Base-by-base conservation (phyloP, 2,113 vertebrate genomes). In the Gasterosteus aculeatus region DNA sequence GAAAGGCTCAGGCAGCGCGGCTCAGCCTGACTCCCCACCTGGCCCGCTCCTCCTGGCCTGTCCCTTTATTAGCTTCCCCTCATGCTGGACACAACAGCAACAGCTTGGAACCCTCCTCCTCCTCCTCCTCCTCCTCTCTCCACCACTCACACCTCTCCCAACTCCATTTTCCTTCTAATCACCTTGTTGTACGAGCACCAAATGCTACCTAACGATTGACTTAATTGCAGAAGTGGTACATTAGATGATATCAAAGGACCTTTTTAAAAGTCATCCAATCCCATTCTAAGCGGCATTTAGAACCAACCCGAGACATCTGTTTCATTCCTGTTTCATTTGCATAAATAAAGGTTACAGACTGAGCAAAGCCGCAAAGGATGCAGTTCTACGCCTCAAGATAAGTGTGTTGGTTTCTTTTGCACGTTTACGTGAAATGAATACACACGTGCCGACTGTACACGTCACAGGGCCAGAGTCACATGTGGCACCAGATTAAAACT, bases 151-250 rank as follows among this genome's bases (percentile, higher is more conserved):
- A 87, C 85, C 80, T 89, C 81, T 89, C 82, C 81, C 85, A 82
- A 71, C 82, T 83, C 80, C 63, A 87, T 87, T 92, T 93, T 86
- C 69, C 85, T 82, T 81, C 90, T 94, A 92, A 94, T 94, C 88
- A 90, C 85, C 87, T 92, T 89, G 91, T 92, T 88, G 91, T 88
- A 90, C 74, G 81, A 88, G 87, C 65, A 90, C 86, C 89, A 91
- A 92, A 92, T 84, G 88, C 80, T 90, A 88, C 88, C 92, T 87
- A 93, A 90, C 77, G 79, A 91, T 87, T 92, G 77, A 84, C 85
- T 90, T 94, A 93, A 95, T 93, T 93, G 91, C 88, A 88, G 87
- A 91, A 92, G 88, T 87, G 86, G 80, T 85, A 82, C 82, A 87
- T 89, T 89, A 90, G 89, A 88, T 88, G 82, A 87, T 87, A 88